Conservation (phyloP, 2,888 invertebrate species). For the Eupithecia inturbata region DNA sequence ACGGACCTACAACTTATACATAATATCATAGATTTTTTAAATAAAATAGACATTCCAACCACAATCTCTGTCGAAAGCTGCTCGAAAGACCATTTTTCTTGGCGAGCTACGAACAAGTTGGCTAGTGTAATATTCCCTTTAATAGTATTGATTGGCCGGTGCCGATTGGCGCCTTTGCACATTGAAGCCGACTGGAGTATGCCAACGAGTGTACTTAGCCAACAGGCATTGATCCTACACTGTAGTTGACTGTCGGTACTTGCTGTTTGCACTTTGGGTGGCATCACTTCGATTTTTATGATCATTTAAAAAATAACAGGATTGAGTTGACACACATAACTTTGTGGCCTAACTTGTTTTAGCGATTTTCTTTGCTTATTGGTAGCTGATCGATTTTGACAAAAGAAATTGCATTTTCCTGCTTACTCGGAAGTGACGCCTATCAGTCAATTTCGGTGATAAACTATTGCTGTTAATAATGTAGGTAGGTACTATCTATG, state of each 20-base stretch:
- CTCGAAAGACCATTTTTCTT: neutral
- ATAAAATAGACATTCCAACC: neutral
- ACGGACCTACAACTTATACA: neutral
- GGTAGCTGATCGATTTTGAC: neutral
- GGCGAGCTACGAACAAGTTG: neutral
- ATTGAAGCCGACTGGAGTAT: slow-evolving; percentile 3
- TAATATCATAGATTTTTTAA: neutral
- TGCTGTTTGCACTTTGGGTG: neutral
- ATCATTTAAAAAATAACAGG: neutral
- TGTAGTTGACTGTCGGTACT: neutral
- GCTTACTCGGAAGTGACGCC: neutral
- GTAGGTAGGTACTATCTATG: neutral
- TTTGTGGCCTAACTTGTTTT: neutral
- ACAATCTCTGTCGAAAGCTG: neutral
- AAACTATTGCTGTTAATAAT: neutral
- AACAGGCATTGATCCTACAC: neutral
- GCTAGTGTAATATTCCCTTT: slow-evolving; percentile 1
- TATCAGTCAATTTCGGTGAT: neutral
- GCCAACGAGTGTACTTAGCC: neutral
- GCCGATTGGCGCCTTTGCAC: slow-evolving; percentile 5
- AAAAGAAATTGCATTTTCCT: neutral
- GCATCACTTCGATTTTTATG: neutral
- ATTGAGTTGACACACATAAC: neutral
- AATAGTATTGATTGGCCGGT: slow-evolving; percentile 7
- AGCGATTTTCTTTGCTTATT: no score